Evolutionary conservation across 2,888 invertebrate genomes (phyloP), one percentile per base, ranked within the genome.

Genomic region (Mimachlamys varia): DNA sequence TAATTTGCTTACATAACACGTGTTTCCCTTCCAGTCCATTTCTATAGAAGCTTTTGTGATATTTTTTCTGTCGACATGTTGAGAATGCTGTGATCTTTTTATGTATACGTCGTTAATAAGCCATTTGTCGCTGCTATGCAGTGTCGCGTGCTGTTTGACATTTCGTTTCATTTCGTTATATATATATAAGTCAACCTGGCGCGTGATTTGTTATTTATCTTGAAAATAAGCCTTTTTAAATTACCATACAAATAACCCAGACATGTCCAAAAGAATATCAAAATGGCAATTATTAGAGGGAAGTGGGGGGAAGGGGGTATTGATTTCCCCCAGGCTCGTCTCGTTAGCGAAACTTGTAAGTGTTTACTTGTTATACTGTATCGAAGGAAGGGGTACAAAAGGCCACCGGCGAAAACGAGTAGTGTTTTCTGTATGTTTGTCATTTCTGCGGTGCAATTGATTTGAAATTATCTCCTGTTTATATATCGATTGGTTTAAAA

Each of bases 211-310:
- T 76, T 19, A 76, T 27, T 7, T 76, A 33, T 76, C 76, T 12
- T 76, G 15, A 76, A 58, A 33, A 76, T 76, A 33, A 76, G 33
- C 15, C 76, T 76, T 33, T 76, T 33, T 76, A 33, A 76, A 76
- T 76, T 76, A 33, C 76, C 76, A 33, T 33, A 33, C 33, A 76
- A 76, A 76, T 76, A 76, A 33, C 33, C 76, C 76, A 76, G 76
- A 76, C 76, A 76, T 76, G 76, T 76, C 33, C 33, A 7, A 33
- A 76, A 33, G 76, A 76, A 76, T 76, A 76, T 76, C 33, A 76
- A 76, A 76, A 76, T 76, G 33, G 3, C 27, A 76, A 76, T 76
- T 33, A 76, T 76, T 76, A 4, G 10, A 44, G 44, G 44, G 44
- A 7, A 10, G 33, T 0, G 12, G 33, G 27, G 10, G 44, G 44